Conservation (phyloP, 2,113 vertebrate species). For the Catagonus wagneri region DNA sequence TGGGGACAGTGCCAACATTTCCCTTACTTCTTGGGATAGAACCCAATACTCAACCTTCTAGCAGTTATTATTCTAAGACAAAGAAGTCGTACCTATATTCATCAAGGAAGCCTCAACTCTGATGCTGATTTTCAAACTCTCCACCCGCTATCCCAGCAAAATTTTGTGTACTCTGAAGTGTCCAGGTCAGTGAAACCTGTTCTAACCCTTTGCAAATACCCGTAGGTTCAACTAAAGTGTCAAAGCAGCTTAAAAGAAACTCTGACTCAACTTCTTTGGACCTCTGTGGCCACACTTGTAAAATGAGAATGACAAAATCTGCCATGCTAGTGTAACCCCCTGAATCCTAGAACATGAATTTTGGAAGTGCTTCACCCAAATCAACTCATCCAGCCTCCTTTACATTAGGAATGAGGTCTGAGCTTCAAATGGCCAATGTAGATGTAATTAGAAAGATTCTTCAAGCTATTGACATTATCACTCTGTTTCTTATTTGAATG, state of each 20-base stretch:
- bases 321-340: background rate
- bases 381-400: background rate
- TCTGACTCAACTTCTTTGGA: slow-evolving; percentile 49
- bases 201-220: slow-evolving; percentile 11
- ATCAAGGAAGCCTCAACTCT: slow-evolving; percentile 22
- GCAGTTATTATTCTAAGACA: slow-evolving; percentile 1
- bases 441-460: slow-evolving; percentile 37
- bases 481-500: slow-evolving; percentile 66
- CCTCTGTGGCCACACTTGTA: background rate
- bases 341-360: background rate
- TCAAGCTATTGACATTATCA: slow-evolving; percentile 2
- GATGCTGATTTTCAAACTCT: slow-evolving; percentile 13
- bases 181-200: slow-evolving; percentile 22
- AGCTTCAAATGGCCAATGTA: background rate
- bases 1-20: background rate
- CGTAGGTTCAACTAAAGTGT: background rate
- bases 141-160: background rate
- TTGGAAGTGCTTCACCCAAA: background rate
- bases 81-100: background rate
- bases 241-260: slow-evolving; percentile 50
- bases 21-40: slow-evolving; percentile 1
- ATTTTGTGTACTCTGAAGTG: background rate
- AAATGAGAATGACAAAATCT: slow-evolving; percentile 47
- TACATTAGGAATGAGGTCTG: slow-evolving; percentile 5
- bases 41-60: slow-evolving; percentile 7